Percentiles rank a stretch among this genome's conserved stretches.
These are phyloP conservation scores for Serinus canaria DNA, from an alignment of 2,113 vertebrate genomes.

Conservation along the genomic window DNA sequence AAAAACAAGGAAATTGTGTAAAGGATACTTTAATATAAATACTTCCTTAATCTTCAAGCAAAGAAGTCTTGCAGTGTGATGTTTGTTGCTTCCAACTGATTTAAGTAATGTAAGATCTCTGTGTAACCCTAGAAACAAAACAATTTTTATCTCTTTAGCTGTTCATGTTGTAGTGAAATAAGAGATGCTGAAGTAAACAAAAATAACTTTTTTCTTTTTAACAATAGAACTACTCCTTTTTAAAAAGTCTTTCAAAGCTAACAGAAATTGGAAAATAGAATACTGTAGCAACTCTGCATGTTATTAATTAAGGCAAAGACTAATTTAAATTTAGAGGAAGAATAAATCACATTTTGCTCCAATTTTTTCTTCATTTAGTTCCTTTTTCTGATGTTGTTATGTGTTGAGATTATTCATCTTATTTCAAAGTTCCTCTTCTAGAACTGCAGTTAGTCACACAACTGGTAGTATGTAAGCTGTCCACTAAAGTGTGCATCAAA, in stretches of 20 bases:
- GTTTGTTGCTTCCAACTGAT: neutral
- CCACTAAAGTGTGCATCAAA: neutral
- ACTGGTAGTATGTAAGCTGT: neutral
- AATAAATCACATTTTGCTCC: neutral
- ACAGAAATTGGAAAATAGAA: neutral
- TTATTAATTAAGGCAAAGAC: neutral
- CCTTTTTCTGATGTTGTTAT: neutral
- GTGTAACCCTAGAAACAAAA: neutral
- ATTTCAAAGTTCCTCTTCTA: neutral
- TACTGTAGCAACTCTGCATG: neutral
- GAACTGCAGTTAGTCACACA: neutral
- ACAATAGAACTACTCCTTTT: neutral
- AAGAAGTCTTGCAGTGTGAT: neutral
- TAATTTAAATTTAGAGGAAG: neutral
- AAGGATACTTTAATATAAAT: neutral
- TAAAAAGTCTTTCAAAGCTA: neutral
- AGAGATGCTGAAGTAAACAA: neutral
- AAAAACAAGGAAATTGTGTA: neutral
- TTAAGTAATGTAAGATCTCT: neutral
- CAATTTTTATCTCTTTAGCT: neutral
- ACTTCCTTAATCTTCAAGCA: neutral
- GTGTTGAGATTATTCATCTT: neutral
- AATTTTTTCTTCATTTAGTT: neutral
- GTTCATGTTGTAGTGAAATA: neutral
- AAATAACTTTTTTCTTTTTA: neutral